Base-by-base conservation (phyloP, 2,797 vertebrate species). In the Cynodonichthys magdalenae region DNA sequence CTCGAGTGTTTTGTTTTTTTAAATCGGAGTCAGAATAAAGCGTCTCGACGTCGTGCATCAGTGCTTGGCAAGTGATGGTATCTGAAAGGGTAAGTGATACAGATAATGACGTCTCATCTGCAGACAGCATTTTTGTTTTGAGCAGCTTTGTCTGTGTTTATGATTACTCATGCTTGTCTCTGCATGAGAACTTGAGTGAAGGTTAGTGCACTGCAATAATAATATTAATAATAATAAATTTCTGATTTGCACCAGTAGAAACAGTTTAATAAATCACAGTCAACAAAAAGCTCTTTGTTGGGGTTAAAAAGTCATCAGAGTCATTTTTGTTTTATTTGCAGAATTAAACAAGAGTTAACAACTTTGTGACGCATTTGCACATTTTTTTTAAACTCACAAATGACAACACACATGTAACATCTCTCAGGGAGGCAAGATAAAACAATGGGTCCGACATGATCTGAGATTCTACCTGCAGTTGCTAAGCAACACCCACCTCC, bases 401-500 rank as follows among this genome's bases (percentile, higher is more conserved):
- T 90, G 87, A 86, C 88, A 90, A 91, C 87, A 90, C 87, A 87
- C 85, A 91, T 90, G 86, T 75, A 82, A 88, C 79, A 87, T 91
- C 90, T 92, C 90, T 88, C 81, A 84, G 87, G 85, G 86, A 89
- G 80, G 86, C 63, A 63, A 87, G 89, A 93, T 90, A 92, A 94
- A 92, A 94, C 92, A 94, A 92, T 93, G 87, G 92, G 88, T 93
- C 86, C 86, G 84, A 92, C 90, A 89, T 93, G 90, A 94, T 92
- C 87, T 88, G 83, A 91, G 92, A 93, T 92, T 93, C 92, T 94
- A 94, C 93, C 93, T 94, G 93, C 93, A 94, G 94, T 94, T 94
- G 94, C 94, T 94, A 94, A 93, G 94, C 93, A 94, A 94, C 94
- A 93, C 92, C 92, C 91, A 92, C 92, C 90, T 93, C 92, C 92